Percentiles rank a stretch among this genome's conserved stretches.
phyloP scores from a whole-genome alignment of 2,797 vertebrate species.

The Setipinna tenuifilis region DNA sequence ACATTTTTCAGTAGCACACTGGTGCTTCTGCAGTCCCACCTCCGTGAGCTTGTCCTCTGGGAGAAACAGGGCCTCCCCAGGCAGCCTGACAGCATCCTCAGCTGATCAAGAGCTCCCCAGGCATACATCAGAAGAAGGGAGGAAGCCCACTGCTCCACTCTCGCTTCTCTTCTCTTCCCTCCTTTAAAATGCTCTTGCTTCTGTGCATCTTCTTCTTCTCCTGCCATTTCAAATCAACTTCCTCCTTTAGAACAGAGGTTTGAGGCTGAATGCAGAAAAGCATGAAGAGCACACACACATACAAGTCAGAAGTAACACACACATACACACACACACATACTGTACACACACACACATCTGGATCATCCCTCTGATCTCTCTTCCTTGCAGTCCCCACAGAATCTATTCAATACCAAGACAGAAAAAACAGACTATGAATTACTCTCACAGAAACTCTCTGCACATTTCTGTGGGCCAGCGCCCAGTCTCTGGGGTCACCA shows the following conservation, averaged over 20 bases:
- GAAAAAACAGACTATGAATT: not conserved
- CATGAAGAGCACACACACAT: no score
- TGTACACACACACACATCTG: not conserved
- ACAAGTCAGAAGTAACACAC: not conserved
- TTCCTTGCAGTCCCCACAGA: not conserved
- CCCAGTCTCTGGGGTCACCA: not conserved
- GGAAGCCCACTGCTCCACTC: not conserved
- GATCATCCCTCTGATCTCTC: conserved; percentile 18
- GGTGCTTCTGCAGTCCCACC: not conserved
- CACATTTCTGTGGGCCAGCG: not conserved
- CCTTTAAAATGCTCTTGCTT: not conserved
- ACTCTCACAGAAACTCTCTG: not conserved
- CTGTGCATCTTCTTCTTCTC: not conserved
- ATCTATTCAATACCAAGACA: not conserved
- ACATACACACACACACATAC: not conserved
- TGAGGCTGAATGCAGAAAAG: not conserved
- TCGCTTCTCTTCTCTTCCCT: not conserved
- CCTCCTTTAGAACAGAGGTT: not conserved
- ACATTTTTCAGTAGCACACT: not conserved
- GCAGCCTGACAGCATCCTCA: not conserved
- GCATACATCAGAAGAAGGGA: not conserved
- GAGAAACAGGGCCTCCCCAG: not conserved
- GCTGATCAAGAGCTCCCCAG: not conserved
- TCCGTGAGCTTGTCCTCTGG: not conserved
- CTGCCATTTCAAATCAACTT: not conserved